Base-by-base conservation (phyloP, 2,113 vertebrate species). In the Hippotragus niger region DNA sequence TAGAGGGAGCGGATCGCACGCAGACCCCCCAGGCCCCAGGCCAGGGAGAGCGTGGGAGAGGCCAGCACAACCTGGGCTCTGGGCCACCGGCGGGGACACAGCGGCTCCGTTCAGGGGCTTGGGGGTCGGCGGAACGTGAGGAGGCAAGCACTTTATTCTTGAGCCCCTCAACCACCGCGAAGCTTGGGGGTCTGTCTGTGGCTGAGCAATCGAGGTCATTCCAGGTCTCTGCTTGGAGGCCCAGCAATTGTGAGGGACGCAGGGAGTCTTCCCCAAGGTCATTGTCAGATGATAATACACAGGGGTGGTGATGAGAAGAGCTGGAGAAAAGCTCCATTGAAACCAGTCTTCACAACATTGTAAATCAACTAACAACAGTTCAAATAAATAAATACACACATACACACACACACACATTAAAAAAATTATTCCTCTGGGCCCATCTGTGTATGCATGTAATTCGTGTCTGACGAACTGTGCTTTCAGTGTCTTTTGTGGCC, bases 371-470 rank as follows among this genome's bases (percentile, higher is more conserved):
- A 81, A 33, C 76, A 17, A 80, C 3, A 50, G 15, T 33, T 50
- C 45, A 81, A 33, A 19, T 50, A 50, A 81, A 81, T 33, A 50
- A 2, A 50, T 31, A n/a, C 62, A 36, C 62, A 64, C 14, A 71
- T 0, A 78, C 6, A 47, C 2, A 47, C 2, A 78, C 4, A 17
- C 8, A 50, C 29, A 3, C 29, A 19, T 12, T 50, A 33, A 21
- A 94, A 92, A 90, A 67, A 52, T 33, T 25, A 93, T 82, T 91
- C 58, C 76, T 97, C 5, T 45, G 11, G 16, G 29, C 7, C 21
- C 53, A 43, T 64, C 29, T 62, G 2, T 11, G 3, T 74, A 25
- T 74, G 3, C 50, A 23, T 74, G 53, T 43, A 88, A 60, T 84
- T 89, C 74, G n/a, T 88, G 85, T 86, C 27, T 53, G 25, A 43